Conservation (phyloP, 2,888 invertebrate genomes). For the Disparrhopalites patrizii region DNA sequence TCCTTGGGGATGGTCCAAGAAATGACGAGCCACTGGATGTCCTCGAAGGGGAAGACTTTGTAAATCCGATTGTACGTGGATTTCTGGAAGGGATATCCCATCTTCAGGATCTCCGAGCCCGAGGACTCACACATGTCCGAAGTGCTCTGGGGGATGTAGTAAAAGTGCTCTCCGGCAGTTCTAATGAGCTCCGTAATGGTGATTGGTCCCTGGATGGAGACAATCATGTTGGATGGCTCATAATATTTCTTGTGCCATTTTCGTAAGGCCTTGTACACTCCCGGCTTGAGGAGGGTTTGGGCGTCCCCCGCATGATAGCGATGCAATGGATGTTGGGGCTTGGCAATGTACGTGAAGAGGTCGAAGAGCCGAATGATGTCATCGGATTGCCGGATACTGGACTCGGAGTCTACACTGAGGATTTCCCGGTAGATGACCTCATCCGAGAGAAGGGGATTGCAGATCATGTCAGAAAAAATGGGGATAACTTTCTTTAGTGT, state of each 20-base stretch:
- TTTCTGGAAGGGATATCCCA: slow-evolving; percentile 28
- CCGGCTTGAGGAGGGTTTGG: slow-evolving; percentile 22
- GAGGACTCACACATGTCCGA: neutral
- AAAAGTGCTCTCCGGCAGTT: slow-evolving; percentile 27
- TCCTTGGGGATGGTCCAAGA: slow-evolving; percentile 31
- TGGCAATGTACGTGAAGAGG: slow-evolving; percentile 21
- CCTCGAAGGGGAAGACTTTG: slow-evolving; percentile 28
- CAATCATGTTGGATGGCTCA: slow-evolving; percentile 30
- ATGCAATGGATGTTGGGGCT: slow-evolving; percentile 30
- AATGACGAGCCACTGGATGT: slow-evolving; percentile 28
- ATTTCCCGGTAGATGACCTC: slow-evolving; percentile 30
- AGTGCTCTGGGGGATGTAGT: neutral
- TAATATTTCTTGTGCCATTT: slow-evolving; percentile 32
- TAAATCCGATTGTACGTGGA: slow-evolving; percentile 31
- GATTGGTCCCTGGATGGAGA: slow-evolving; percentile 35
- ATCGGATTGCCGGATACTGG: slow-evolving; percentile 28
- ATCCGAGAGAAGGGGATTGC: slow-evolving; percentile 25
- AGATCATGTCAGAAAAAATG: slow-evolving; percentile 33
- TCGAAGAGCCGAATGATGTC: slow-evolving; percentile 29
- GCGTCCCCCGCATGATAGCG: slow-evolving; percentile 33
- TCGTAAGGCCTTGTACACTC: slow-evolving; percentile 23
- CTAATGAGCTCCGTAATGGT: slow-evolving; percentile 21
- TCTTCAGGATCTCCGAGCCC: neutral
- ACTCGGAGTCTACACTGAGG: slow-evolving; percentile 35
- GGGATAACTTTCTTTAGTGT: slow-evolving; percentile 25